Evolutionary conservation across 1,140 invertebrate genomes (phyloP).

Genomic region (Trachelipus rathkii): DNA sequence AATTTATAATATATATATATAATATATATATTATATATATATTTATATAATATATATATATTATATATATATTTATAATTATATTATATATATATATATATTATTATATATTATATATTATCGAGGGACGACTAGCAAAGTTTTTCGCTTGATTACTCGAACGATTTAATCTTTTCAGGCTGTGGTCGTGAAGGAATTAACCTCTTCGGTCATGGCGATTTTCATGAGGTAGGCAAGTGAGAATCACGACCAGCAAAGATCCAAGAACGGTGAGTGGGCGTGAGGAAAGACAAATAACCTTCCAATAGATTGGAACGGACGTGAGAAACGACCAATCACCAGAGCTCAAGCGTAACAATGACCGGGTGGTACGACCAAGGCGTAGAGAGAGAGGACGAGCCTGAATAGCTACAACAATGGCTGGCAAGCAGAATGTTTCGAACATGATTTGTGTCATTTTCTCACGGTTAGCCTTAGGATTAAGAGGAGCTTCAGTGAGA

Average conservation of each 20-base stretch:
- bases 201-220: slow-evolving; percentile 54
- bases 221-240: slow-evolving; percentile 59
- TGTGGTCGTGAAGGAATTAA: slow-evolving; percentile 54
- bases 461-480: slow-evolving; percentile 80
- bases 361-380: slow-evolving; percentile 90
- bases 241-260: slow-evolving; percentile 58
- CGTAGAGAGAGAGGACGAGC: slow-evolving; percentile 85
- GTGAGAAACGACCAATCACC: slow-evolving; percentile 87
- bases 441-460: slow-evolving; percentile 82
- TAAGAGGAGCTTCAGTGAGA: slow-evolving; percentile 85
- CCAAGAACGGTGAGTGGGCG: slow-evolving; percentile 56
- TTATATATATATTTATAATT: no score
- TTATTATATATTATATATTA: no score
- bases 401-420: slow-evolving; percentile 88
- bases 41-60: no score
- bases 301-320: slow-evolving; percentile 55
- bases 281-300: slow-evolving; percentile 54
- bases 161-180: slow-evolving; percentile 88
- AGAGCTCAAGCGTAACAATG: slow-evolving; percentile 83
- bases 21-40: no score
- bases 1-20: no score
- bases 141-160: slow-evolving; percentile 88
- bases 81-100: no score
- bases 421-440: slow-evolving; percentile 86
- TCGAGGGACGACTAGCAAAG: slow-evolving; percentile 87